Evolutionary conservation across 2,113 vertebrate species (phyloP).

Genomic region (Oreochromis tanganicae): DNA sequence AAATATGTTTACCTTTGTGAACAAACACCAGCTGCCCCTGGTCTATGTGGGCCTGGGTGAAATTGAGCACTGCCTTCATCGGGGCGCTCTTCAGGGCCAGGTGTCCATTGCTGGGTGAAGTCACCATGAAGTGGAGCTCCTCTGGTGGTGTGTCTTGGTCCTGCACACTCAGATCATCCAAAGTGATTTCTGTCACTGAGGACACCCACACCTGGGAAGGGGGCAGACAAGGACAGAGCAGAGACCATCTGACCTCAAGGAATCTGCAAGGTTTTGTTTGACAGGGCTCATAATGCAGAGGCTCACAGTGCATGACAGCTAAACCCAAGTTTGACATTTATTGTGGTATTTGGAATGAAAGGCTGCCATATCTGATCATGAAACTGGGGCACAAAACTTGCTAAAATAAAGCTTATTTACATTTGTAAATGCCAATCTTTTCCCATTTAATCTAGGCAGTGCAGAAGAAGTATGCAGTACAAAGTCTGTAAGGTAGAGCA

Average conservation of each 20-base stretch:
- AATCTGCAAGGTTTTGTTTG: background rate
- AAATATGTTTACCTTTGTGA: conserved; percentile 73
- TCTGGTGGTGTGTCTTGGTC: conserved; percentile 76
- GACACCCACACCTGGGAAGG: conserved; percentile 80
- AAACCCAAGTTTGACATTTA: background rate
- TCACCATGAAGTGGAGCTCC: conserved; percentile 78
- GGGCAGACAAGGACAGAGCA: background rate
- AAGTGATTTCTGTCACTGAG: conserved; percentile 81
- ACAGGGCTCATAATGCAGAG: background rate
- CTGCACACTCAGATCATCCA: conserved; percentile 73
- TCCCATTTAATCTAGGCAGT: background rate
- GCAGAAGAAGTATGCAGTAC: background rate
- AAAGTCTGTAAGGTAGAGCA: background rate
- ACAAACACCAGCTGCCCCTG: conserved; percentile 81
- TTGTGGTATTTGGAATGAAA: background rate
- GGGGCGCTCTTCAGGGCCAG: conserved; percentile 81
- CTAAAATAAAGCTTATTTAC: background rate
- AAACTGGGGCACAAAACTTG: background rate
- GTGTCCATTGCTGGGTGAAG: conserved; percentile 82
- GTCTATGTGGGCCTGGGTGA: conserved; percentile 83
- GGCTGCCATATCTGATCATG: background rate
- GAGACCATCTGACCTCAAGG: background rate
- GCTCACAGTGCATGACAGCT: background rate
- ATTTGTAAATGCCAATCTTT: background rate
- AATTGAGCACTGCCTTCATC: conserved; percentile 76